phyloP scores from a whole-genome alignment of 2,797 vertebrate genomes.

The Brachyrhaphis roseni region DNA sequence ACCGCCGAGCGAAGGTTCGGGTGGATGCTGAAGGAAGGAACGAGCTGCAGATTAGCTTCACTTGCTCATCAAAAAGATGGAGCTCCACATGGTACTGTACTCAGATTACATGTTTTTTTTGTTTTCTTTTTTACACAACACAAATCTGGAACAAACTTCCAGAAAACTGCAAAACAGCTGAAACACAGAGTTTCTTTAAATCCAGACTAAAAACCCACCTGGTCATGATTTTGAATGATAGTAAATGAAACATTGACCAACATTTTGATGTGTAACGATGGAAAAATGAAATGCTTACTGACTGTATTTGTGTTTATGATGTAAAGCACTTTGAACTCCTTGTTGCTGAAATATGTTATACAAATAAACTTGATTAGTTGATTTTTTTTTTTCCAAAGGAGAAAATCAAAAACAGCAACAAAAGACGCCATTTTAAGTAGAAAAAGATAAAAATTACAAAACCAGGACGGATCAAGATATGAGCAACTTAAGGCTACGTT shows the following conservation, averaged over 20 bases:
- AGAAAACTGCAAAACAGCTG: too few species aligned
- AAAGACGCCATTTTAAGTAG: not conserved
- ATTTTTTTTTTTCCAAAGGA: not conserved
- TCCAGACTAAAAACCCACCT: too few species aligned
- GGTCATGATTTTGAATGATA: too few species aligned
- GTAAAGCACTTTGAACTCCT: too few species aligned
- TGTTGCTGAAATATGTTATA: too few species aligned
- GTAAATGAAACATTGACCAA: too few species aligned
- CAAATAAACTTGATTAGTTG: too few species aligned
- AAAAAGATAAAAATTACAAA: not conserved
- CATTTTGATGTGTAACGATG: too few species aligned
- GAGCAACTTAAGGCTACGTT: not conserved
- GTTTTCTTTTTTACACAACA: not conserved
- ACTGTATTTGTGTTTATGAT: too few species aligned
- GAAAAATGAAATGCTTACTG: too few species aligned
- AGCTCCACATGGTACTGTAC: not conserved
- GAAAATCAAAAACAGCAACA: not conserved
- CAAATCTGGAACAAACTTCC: too few species aligned
- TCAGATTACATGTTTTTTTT: not conserved
- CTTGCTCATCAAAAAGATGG: not conserved
- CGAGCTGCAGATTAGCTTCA: not conserved
- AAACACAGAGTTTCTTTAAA: too few species aligned
- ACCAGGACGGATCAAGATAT: not conserved
- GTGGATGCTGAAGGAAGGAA: constrained; percentile 77
- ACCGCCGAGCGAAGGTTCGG: constrained; percentile 86